Evolutionary conservation across 2,113 vertebrate genomes (phyloP).

Genomic region (Larimichthys crocea): DNA sequence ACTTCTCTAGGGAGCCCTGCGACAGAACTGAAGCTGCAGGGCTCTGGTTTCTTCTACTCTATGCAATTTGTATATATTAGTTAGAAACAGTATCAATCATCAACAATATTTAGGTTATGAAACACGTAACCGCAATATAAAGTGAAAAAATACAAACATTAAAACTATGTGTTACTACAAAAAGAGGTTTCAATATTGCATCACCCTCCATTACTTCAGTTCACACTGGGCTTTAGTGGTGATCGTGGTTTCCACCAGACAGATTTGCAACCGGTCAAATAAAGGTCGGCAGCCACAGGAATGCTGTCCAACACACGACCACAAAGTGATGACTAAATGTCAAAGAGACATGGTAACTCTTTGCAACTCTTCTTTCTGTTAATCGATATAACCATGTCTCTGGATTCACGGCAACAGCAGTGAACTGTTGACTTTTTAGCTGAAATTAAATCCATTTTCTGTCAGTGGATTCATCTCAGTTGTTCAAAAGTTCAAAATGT

Average conservation of each 20-base stretch:
- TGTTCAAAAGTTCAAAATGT: too few relatives aligned
- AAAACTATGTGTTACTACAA: not conserved
- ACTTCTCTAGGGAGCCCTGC: too few relatives aligned
- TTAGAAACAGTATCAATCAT: not conserved
- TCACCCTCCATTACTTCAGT: not conserved
- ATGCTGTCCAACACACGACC: not conserved
- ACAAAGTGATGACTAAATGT: not conserved
- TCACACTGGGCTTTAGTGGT: not conserved
- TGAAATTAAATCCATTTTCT: too few relatives aligned
- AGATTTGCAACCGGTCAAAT: not conserved
- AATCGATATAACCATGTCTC: too few relatives aligned
- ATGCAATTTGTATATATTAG: not conserved
- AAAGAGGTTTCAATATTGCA: not conserved
- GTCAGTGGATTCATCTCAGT: too few relatives aligned
- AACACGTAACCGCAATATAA: not conserved
- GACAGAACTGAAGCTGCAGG: not conserved
- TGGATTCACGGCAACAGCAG: too few relatives aligned
- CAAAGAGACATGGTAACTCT: not conserved
- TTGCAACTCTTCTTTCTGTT: too few relatives aligned
- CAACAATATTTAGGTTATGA: not conserved
- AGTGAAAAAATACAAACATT: not conserved
- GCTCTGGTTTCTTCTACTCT: not conserved
- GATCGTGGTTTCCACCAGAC: not conserved
- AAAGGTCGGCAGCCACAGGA: not conserved
- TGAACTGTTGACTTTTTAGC: too few relatives aligned